phyloP scores from a whole-genome alignment of 2,113 vertebrate species.

The Labrus mixtus region DNA sequence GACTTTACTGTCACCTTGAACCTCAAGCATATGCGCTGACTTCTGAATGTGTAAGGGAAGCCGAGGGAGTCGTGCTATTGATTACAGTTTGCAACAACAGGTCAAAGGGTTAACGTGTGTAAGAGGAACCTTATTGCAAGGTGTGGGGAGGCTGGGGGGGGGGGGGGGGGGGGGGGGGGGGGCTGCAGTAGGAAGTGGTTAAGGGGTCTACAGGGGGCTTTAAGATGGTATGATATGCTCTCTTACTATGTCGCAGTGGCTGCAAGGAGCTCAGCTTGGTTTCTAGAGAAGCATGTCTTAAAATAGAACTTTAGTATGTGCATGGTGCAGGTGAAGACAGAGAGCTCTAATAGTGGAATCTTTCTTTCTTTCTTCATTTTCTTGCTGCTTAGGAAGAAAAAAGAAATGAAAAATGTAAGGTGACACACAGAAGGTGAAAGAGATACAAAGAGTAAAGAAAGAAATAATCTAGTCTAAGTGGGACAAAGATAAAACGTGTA shows the following conservation, averaged over 20 bases:
- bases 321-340: not conserved
- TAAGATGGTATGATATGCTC: constrained; percentile 16
- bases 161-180: not conserved
- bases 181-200: constrained; percentile 37
- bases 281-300: not conserved
- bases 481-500: constrained; percentile 35
- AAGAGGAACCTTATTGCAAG: constrained; percentile 63
- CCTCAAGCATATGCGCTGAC: not conserved
- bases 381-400: not conserved
- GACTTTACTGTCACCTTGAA: constrained; percentile 6
- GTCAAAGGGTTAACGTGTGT: constrained; percentile 69
- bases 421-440: constrained; percentile 18
- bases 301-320: not conserved
- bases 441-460: constrained; percentile 24
- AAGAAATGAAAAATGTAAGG: constrained; percentile 3
- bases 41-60: constrained; percentile 7
- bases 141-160: constrained; percentile 10
- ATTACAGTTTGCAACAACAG: constrained; percentile 61
- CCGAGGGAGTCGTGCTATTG: constrained; percentile 48
- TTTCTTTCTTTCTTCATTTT: not conserved
- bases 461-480: constrained; percentile 27
- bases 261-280: constrained; percentile 12
- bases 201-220: constrained; percentile 27
- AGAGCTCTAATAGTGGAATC: not conserved
- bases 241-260: constrained; percentile 11